These are phyloP conservation scores for Apodemus agrarius DNA, from an alignment of 2,797 vertebrate genomes.

Conservation along the genomic window DNA sequence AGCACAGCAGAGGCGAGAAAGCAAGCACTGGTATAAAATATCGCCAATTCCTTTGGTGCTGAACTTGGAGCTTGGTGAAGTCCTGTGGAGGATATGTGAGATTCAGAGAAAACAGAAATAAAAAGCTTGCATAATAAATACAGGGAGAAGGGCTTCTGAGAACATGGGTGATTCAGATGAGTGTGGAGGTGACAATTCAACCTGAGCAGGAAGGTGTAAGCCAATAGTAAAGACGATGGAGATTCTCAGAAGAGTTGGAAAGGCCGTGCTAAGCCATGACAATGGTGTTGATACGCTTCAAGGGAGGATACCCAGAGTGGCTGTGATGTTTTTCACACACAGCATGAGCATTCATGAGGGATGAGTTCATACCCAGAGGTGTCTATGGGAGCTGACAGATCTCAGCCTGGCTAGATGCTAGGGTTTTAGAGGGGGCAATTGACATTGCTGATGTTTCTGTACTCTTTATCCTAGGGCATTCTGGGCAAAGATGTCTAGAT, in stretches of 20 bases:
- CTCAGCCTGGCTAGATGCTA: background rate
- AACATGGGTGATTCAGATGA: background rate
- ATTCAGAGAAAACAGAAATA: constrained; percentile 25
- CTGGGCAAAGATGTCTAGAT: constrained; percentile 1
- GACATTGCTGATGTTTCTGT: background rate
- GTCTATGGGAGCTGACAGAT: background rate
- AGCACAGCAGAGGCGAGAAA: background rate
- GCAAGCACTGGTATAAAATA: background rate
- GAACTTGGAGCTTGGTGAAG: background rate
- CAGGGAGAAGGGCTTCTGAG: background rate
- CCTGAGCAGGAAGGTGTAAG: background rate
- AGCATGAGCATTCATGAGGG: background rate
- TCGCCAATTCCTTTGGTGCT: background rate
- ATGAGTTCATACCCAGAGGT: background rate
- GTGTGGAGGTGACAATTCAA: background rate
- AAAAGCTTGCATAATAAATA: background rate
- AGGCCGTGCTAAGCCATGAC: background rate
- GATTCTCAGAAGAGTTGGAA: background rate
- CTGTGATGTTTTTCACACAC: background rate
- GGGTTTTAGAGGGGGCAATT: background rate
- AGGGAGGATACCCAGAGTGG: background rate
- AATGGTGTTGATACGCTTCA: background rate
- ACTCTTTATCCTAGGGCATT: background rate
- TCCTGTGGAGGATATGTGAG: background rate
- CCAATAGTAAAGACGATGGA: background rate